Evolutionary conservation across 64 coral and sea anemone genomes (phyloP), one percentile per base, ranked within the genome.

Genomic region (Montipora efflorescens): DNA sequence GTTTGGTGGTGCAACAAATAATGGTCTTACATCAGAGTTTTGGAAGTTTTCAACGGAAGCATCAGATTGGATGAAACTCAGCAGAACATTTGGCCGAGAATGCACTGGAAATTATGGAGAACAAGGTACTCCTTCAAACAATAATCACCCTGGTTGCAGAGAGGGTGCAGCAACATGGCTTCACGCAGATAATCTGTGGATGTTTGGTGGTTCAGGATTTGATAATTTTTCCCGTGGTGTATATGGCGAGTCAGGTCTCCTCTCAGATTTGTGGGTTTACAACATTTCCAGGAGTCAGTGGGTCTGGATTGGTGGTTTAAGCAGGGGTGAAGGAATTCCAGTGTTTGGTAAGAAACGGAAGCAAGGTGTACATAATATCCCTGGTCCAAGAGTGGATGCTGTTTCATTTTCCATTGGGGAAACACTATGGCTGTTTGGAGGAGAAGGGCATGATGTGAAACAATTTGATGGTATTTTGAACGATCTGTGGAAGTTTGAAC

Each of bases 241-340:
- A 9, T 92, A 69, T 19, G 61, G 79, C 68, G 43, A 77, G 73
- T 72, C 84, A 78, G 96, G 93, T 48, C 88, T 98, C 46, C 7
- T 94, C 23, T 91, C 90, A 58, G 98, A 99, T 87, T 93, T 99
- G 12, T 99, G 98, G 98, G 57, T 95, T 74, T 98, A 90, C 45
- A 92, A 92, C 28, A 76, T 28, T 14, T 91, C 84, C 55, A 55
- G 69, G 25, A 67, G 55, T 14, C 62, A 69, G 5, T 98, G 96
- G 96, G 59, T 75, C 15, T 98, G 93, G 96, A 12, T 92, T 5
- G 93, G 84, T 68, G 96, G 96, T n/a, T 78, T 83, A 19, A 85
- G 74, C 9, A 92, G 50, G 12, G 69, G 25, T 14, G 92, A 98
- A 75, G 89, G 93, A 5, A 52, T 21, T 16, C 83, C 96, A 7